These are phyloP conservation scores for Tenrec ecaudatus DNA, from an alignment of 2,113 vertebrate species.

Conservation along the genomic window DNA sequence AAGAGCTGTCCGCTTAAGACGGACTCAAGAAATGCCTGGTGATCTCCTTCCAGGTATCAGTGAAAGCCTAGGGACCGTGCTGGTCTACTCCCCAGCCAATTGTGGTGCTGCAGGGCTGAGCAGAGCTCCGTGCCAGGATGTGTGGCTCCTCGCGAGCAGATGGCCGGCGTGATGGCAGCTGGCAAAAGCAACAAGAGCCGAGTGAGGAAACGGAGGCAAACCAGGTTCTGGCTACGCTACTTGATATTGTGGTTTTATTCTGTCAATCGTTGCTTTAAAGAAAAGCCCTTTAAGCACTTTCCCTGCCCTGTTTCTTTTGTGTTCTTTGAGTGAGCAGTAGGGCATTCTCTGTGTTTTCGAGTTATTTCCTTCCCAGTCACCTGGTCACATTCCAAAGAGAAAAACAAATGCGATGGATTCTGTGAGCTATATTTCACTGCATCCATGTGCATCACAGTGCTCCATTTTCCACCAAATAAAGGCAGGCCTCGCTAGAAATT, in stretches of 20 bases:
- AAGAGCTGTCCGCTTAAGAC: not conserved
- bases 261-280: conserved; percentile 46
- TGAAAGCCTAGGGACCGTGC: not conserved
- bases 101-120: not conserved
- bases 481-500: conserved; percentile 55
- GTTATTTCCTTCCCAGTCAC: conserved; percentile 51
- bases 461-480: conserved; percentile 5
- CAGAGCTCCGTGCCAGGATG: not conserved
- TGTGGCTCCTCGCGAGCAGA: not conserved
- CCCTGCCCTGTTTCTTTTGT: conserved; percentile 9
- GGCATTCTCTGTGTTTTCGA: conserved; percentile 56
- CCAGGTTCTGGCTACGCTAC: conserved; percentile 4
- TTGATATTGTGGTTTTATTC: conserved; percentile 33
- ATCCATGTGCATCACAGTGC: not conserved
- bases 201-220: not conserved
- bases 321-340: conserved; percentile 48
- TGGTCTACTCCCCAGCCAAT: not conserved
- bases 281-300: conserved; percentile 2
- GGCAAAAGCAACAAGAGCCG: not conserved
- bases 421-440: conserved; percentile 9
- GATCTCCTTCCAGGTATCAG: not conserved
- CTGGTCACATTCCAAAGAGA: conserved; percentile 61
- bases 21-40: not conserved
- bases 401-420: conserved; percentile 42
- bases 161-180: not conserved